A percentile compares a stretch with the other conserved stretches of the same genome.
Evolutionary conservation across 2,888 invertebrate species (phyloP).

Genomic region (Callinectes sapidus): DNA sequence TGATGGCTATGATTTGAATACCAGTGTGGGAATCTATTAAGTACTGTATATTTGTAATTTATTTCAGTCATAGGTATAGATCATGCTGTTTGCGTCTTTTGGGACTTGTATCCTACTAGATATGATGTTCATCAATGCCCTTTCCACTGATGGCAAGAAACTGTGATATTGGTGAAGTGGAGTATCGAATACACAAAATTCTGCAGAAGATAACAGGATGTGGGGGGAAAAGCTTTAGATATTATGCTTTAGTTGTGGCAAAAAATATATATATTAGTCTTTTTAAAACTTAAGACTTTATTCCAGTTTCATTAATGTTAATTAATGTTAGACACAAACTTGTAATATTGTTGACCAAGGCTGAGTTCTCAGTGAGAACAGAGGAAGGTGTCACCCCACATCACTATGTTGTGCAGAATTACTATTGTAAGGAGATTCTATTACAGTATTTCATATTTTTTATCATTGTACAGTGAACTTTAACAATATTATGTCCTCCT

Average conservation of each 20-base stretch:
- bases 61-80: neutral
- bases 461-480: neutral
- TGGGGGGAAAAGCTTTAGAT: neutral
- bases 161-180: conserved; percentile 10
- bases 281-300: neutral
- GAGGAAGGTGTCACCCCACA: neutral
- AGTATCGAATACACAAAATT: neutral
- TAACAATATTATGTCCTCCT: neutral
- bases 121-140: neutral
- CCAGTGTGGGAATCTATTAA: neutral
- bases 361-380: neutral
- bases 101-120: neutral
- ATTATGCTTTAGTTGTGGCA: neutral
- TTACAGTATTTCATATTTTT: conserved; percentile 25
- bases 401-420: conserved; percentile 17
- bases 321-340: neutral
- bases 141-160: conserved; percentile 16
- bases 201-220: neutral
- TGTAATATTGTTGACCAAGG: neutral
- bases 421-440: neutral
- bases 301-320: neutral
- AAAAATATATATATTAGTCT: neutral
- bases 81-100: neutral
- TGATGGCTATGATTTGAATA: neutral
- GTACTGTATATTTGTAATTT: neutral